Evolutionary conservation across 2,113 vertebrate genomes (phyloP), one percentile per base, ranked within the genome.

Genomic region (Cyanocitta stelleri): DNA sequence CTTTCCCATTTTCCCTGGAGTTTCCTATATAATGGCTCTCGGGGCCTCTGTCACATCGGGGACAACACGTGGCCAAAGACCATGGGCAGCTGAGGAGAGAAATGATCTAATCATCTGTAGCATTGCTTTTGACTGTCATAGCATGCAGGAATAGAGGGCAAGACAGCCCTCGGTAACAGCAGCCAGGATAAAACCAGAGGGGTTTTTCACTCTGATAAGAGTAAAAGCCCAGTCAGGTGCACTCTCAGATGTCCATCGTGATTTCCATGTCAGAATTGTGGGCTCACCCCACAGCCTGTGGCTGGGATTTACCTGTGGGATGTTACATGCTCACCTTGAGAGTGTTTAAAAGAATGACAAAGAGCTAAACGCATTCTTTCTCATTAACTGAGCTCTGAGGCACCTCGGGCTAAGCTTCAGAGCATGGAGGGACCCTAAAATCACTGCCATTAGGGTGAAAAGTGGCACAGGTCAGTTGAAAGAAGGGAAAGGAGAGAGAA

Each of bases 1-100:
- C 61, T 92, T 87, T 89, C 87, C 81, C 85, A 54, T 94, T 96
- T 95, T 94, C 79, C 85, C 93, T 39, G 87, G 89, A 94, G 87
- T 93, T 94, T 79, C 66, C 77, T 52, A 48, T 56, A 7, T 32
- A n/a, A 81, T 41, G 89, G 83, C 76, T 85, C 77, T 68, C 55
- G 16, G 64, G 85, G 77, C 54, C 68, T 52, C 77, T 81, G 61
- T 74, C 78, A 52, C 64, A 39, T 43, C 82, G 46, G 74, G 79
- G 73, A 66, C 91, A 92, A 12, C 91, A 73, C 32, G 7, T 79
- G 94, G 93, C 85, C 87, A 43, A 4, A 66, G 76, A 93, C 74
- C 89, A 49, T 66, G 35, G 81, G 87, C 73, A 94, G 84, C 73
- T 49, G 91, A 61, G 41, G 55, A 55, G 59, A 89, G 76, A 78